These are phyloP conservation scores for Allacma fusca DNA, from an alignment of 2,888 invertebrate species.

Conservation along the genomic window DNA sequence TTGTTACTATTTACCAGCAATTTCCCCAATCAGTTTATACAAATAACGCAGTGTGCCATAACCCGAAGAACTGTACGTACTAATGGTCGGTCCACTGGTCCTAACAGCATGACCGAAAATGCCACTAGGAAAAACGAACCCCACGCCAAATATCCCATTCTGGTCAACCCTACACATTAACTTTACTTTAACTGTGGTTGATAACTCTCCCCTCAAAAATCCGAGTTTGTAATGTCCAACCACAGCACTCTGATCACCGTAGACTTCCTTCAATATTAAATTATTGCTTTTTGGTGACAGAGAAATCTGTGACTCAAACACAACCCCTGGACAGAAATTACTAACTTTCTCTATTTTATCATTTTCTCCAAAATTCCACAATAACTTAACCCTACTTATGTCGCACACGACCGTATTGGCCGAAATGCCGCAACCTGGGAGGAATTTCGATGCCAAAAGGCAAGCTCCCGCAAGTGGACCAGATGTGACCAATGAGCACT, in stretches of 20 bases:
- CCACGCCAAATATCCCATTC: conserved; percentile 8
- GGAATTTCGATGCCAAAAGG: not conserved
- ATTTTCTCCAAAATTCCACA: not conserved
- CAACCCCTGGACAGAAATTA: conserved; percentile 6
- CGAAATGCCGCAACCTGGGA: not conserved
- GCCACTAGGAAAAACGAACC: not conserved
- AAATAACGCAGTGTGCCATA: not conserved
- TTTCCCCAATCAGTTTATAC: not conserved
- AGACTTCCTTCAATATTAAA: not conserved
- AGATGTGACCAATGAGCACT: not conserved
- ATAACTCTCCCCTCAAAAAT: not conserved
- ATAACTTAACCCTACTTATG: not conserved
- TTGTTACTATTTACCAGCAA: no score
- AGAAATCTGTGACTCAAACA: not conserved
- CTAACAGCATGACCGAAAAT: not conserved
- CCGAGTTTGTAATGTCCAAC: not conserved
- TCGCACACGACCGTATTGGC: not conserved
- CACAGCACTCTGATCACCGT: not conserved
- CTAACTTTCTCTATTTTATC: not conserved
- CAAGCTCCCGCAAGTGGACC: not conserved
- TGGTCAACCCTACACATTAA: not conserved
- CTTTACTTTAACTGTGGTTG: not conserved
- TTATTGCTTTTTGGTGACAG: not conserved
- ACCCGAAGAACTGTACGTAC: not conserved
- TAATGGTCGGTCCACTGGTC: not conserved